Percentiles rank a stretch among this genome's conserved stretches.
Conservation (phyloP, 2,888 invertebrate species). For the Lochmaea capreae region DNA sequence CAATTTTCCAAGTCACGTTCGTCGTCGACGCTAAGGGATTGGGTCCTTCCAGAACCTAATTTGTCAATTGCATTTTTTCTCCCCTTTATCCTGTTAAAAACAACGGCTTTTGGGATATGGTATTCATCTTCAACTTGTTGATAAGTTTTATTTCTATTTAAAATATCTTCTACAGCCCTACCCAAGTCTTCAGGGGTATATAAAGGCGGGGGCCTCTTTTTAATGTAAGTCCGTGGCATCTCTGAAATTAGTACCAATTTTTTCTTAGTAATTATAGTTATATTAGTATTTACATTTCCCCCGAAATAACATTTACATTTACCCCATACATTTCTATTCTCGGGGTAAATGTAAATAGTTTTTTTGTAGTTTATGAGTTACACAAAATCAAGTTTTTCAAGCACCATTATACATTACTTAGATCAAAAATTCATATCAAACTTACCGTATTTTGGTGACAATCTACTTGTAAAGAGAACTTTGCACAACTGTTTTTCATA, state of each 20-base stretch:
- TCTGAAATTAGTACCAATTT: too few species aligned
- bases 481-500: too few species aligned
- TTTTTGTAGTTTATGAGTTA: too few species aligned
- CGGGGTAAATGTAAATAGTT: too few species aligned
- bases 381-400: too few species aligned
- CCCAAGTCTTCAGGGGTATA: neutral
- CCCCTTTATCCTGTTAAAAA: constrained; percentile 17
- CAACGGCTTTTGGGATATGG: constrained; percentile 10
- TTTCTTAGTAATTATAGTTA: too few species aligned
- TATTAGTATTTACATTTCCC: too few species aligned
- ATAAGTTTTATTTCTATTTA: constrained; percentile 20
- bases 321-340: too few species aligned
- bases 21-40: neutral
- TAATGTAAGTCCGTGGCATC: too few species aligned
- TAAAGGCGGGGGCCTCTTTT: too few species aligned
- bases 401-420: neutral
- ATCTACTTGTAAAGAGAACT: too few species aligned
- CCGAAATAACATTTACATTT: too few species aligned
- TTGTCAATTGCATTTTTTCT: constrained; percentile 8
- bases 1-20: neutral
- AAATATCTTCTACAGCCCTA: constrained; percentile 8
- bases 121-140: constrained; percentile 11
- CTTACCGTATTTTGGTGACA: neutral
- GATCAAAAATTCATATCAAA: neutral
- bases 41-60: constrained; percentile 22